phyloP scores from a whole-genome alignment of 2,113 vertebrate species.

The Mohoua ochrocephala region DNA sequence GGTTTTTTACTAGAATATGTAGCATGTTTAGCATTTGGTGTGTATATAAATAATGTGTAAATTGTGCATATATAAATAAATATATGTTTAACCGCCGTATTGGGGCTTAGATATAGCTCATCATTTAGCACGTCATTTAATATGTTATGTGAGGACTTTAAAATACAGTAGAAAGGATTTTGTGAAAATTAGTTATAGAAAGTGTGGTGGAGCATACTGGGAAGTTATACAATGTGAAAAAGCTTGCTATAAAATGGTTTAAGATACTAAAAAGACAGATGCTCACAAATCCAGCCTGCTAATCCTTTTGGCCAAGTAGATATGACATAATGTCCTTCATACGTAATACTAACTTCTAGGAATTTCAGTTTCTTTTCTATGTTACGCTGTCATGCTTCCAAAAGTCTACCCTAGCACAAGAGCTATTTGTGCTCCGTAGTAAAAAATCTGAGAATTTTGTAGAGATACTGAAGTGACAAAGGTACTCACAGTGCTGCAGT shows the following conservation, averaged over 20 bases:
- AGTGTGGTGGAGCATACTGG: not conserved
- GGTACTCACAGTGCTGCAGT: not conserved
- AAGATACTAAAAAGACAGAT: not conserved
- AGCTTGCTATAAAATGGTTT: not conserved
- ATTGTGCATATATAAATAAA: not conserved
- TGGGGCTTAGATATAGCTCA: not conserved
- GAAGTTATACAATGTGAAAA: not conserved
- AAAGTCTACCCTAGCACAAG: not conserved
- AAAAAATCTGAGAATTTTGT: not conserved
- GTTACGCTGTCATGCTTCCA: not conserved
- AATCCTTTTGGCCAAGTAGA: not conserved
- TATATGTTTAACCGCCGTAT: not conserved
- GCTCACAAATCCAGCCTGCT: not conserved
- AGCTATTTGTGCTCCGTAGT: not conserved
- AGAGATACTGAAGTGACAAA: not conserved
- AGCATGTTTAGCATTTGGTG: not conserved
- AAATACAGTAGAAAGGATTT: not conserved
- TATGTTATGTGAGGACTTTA: not conserved
- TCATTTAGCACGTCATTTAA: not conserved
- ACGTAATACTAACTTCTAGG: not conserved
- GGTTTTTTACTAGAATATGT: not conserved
- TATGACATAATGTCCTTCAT: not conserved
- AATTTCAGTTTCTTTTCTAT: not conserved
- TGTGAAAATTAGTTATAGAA: not conserved
- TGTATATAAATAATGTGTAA: not conserved